A percentile compares a stretch with the other conserved stretches of the same genome.
phyloP scores from a whole-genome alignment of 2,113 vertebrate genomes.

The Megaceryle maxima region DNA sequence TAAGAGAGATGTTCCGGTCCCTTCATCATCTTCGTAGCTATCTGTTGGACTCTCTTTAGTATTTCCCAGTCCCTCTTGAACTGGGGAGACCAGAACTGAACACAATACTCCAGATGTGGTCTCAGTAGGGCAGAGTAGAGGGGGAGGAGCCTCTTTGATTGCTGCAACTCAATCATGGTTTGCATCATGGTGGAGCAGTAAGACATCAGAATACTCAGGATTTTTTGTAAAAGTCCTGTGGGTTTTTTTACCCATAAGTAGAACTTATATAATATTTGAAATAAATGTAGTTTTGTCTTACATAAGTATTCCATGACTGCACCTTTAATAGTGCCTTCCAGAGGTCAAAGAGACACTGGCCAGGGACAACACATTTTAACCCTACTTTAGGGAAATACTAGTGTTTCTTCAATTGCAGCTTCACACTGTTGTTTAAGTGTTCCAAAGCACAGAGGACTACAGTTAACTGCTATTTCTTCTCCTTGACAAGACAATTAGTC shows the following conservation, averaged over 20 bases:
- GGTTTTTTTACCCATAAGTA: not conserved
- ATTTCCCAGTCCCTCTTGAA: too few species aligned
- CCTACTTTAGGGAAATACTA: not conserved
- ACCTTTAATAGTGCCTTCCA: not conserved
- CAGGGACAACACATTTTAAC: not conserved
- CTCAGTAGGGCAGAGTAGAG: too few species aligned
- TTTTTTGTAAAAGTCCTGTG: not conserved
- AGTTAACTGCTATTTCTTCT: not conserved
- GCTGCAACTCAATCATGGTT: not conserved
- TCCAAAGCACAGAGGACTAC: not conserved
- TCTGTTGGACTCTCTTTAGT: too few species aligned
- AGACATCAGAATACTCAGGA: not conserved
- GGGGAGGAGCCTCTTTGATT: not conserved
- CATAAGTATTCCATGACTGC: not conserved
- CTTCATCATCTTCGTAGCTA: too few species aligned
- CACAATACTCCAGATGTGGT: too few species aligned
- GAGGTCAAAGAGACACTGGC: not conserved
- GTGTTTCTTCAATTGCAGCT: not conserved
- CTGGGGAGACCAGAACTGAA: too few species aligned
- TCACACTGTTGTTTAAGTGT: not conserved
- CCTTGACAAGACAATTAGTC: not conserved
- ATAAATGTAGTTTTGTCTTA: not conserved
- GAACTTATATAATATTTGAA: not conserved
- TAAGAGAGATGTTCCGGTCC: too few species aligned
- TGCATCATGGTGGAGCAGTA: not conserved